Evolutionary conservation across 2,797 vertebrate species (phyloP).

Genomic region (Craterocephalus amniculus): DNA sequence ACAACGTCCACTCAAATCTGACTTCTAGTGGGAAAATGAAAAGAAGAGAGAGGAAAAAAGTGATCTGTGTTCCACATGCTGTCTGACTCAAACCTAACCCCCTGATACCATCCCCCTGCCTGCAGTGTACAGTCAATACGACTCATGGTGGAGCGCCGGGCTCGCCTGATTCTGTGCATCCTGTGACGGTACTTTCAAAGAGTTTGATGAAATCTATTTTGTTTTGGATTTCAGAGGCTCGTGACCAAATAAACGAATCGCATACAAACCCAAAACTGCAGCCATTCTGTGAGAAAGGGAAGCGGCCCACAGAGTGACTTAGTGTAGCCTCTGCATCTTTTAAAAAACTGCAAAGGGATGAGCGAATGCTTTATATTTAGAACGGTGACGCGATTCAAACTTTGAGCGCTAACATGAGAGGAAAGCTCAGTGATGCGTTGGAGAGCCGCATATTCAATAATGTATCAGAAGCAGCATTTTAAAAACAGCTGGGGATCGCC

Average conservation of each 20-base stretch:
- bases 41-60: not conserved
- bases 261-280: slow-evolving; percentile 49
- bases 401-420: slow-evolving; percentile 73
- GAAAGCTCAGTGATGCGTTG: slow-evolving; percentile 79
- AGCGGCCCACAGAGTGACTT: slow-evolving; percentile 56
- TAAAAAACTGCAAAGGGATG: slow-evolving; percentile 65
- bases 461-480: slow-evolving; percentile 77
- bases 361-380: slow-evolving; percentile 80
- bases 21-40: not conserved
- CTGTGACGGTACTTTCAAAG: slow-evolving; percentile 53
- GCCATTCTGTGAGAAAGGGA: slow-evolving; percentile 47
- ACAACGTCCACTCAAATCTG: slow-evolving; percentile 20
- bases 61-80: slow-evolving; percentile 22
- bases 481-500: slow-evolving; percentile 73
- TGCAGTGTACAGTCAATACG: slow-evolving; percentile 31
- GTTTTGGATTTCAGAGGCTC: slow-evolving; percentile 41
- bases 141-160: slow-evolving; percentile 48
- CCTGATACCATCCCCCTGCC: slow-evolving; percentile 26
- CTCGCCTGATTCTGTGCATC: slow-evolving; percentile 29
- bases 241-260: slow-evolving; percentile 54
- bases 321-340: slow-evolving; percentile 72
- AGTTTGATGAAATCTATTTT: slow-evolving; percentile 53
- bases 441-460: slow-evolving; percentile 77
- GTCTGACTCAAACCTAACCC: slow-evolving; percentile 47
- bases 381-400: slow-evolving; percentile 70